Percentiles rank a stretch among this genome's conserved stretches.
phyloP scores from a whole-genome alignment of 2,888 invertebrate species.

The Epinotia brunnichana region DNA sequence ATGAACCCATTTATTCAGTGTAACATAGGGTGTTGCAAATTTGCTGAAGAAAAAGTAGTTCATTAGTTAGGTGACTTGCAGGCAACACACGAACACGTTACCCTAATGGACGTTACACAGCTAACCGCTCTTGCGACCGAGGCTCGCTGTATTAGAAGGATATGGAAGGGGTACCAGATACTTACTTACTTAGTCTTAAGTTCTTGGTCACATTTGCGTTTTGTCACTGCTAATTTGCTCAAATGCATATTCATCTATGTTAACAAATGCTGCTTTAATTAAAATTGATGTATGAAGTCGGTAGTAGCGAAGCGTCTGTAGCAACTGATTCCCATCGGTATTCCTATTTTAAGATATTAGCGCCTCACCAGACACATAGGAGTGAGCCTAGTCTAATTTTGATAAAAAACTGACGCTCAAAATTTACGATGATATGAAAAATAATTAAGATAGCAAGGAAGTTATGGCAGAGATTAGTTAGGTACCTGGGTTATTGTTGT shows the following conservation, averaged over 20 bases:
- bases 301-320: not conserved
- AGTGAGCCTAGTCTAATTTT: not conserved
- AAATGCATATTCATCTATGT: slow-evolving; percentile 6
- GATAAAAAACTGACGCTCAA: too few species aligned
- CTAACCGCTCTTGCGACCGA: slow-evolving; percentile 30
- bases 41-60: slow-evolving; percentile 62
- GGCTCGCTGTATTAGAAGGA: slow-evolving; percentile 31
- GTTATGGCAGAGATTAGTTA: too few species aligned
- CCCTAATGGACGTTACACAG: slow-evolving; percentile 59
- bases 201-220: not conserved
- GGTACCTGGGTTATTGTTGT: not conserved
- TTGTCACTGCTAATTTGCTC: slow-evolving; percentile 4
- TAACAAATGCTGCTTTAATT: slow-evolving; percentile 1
- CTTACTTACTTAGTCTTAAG: not conserved
- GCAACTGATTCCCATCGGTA: slow-evolving; percentile 1
- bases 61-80: slow-evolving; percentile 79
- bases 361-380: not conserved
- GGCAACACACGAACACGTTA: slow-evolving; percentile 53
- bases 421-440: too few species aligned
- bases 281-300: slow-evolving; percentile 1
- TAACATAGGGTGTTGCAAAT: slow-evolving; percentile 42
- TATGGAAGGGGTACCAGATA: slow-evolving; percentile 10
- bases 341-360: slow-evolving; percentile 2
- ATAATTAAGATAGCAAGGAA: too few species aligned
- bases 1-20: slow-evolving; percentile 39